Percentiles rank a stretch among this genome's conserved stretches.
Conservation (phyloP, 2,888 invertebrate genomes). For the Cyrtodaria siliqua region DNA sequence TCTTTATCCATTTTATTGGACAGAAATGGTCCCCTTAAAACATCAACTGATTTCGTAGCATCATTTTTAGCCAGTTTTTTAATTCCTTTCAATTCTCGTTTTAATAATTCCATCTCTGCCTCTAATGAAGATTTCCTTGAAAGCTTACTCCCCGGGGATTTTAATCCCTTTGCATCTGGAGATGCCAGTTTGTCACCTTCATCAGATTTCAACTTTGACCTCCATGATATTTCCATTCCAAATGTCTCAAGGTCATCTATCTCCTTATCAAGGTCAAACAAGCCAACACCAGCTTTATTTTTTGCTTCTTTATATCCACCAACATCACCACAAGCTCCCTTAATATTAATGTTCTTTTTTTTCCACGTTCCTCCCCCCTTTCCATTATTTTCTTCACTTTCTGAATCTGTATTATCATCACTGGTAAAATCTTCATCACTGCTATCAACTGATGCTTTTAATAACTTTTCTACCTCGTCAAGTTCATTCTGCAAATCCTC, state of each 20-base stretch:
- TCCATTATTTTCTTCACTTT: neutral
- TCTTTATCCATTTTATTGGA: too few species aligned
- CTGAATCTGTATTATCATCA: constrained; percentile 2
- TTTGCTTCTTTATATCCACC: neutral
- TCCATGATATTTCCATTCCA: constrained; percentile 40
- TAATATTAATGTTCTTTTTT: constrained; percentile 16
- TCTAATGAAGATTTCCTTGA: constrained; percentile 9
- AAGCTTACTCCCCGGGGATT: neutral
- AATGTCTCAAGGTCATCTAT: constrained; percentile 71
- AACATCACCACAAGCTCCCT: too few species aligned
- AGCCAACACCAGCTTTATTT: constrained; percentile 34
- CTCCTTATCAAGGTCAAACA: constrained; percentile 61
- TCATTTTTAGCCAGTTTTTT: constrained; percentile 12
- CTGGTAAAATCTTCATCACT: neutral
- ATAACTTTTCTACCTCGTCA: constrained; percentile 10
- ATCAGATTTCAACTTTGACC: constrained; percentile 3
- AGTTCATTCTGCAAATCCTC: constrained; percentile 30
- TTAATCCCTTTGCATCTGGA: neutral
- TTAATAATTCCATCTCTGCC: constrained; percentile 35
- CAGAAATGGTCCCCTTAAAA: too few species aligned
- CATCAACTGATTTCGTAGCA: too few species aligned
- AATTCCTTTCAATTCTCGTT: constrained; percentile 37
- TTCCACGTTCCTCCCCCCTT: neutral
- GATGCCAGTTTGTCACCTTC: neutral
- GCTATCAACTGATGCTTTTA: constrained; percentile 13